These are phyloP conservation scores for Polydesmus complanatus DNA, from an alignment of 2,888 invertebrate species.

Conservation along the genomic window DNA sequence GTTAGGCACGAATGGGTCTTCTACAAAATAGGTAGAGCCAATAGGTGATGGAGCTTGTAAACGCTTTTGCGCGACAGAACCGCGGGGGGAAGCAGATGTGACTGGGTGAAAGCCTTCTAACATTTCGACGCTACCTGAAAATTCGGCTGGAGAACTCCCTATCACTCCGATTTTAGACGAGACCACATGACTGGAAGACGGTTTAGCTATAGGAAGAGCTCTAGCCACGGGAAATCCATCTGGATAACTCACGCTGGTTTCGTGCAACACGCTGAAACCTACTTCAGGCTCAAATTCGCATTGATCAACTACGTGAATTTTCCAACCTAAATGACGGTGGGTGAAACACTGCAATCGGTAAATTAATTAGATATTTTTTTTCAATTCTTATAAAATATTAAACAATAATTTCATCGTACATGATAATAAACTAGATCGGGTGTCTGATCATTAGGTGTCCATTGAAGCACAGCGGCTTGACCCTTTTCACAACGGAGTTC, in stretches of 20 bases:
- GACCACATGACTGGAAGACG: background rate
- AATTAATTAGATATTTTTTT: background rate
- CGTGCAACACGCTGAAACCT: constrained; percentile 14
- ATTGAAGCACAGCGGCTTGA: constrained; percentile 47
- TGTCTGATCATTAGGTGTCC: constrained; percentile 72
- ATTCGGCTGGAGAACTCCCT: background rate
- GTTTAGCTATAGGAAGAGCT: constrained; percentile 2
- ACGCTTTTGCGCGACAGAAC: background rate
- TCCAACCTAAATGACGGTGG: constrained; percentile 86
- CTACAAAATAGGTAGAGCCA: constrained; percentile 7
- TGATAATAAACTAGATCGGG: constrained; percentile 88
- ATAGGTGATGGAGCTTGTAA: background rate
- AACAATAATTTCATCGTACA: constrained; percentile 36
- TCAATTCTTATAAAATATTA: background rate
- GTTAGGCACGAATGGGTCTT: constrained; percentile 19
- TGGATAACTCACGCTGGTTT: constrained; percentile 6
- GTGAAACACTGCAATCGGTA: constrained; percentile 58
- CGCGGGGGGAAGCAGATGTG: background rate
- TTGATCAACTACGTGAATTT: constrained; percentile 67
- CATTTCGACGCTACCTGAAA: background rate
- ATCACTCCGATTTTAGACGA: constrained; percentile 11
- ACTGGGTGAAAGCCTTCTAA: constrained; percentile 15
- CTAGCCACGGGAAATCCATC: background rate
- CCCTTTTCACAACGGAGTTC: constrained; percentile 70
- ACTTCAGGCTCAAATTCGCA: constrained; percentile 19